phyloP scores from a whole-genome alignment of 1,140 invertebrate species.

The Temnothorax nylanderi region DNA sequence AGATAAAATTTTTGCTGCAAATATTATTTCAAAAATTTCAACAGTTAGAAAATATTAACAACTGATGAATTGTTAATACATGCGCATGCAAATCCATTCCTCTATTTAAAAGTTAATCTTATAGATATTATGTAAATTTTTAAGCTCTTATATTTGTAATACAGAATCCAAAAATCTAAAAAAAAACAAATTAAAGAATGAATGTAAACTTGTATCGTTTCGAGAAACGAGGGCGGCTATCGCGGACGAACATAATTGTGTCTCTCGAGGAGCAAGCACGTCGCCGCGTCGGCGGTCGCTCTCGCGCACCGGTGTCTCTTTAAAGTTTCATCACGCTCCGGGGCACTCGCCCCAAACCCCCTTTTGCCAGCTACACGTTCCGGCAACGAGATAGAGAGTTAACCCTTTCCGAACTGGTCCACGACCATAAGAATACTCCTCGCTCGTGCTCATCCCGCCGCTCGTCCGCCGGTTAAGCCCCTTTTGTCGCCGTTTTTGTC shows the following conservation, averaged over 20 bases:
- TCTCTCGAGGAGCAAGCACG: slow-evolving; percentile 31
- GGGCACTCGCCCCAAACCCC: slow-evolving; percentile 53
- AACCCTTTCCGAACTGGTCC: slow-evolving; percentile 70
- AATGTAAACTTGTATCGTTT: slow-evolving; percentile 1
- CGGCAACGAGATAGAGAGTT: slow-evolving; percentile 51
- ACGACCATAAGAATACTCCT: slow-evolving; percentile 37
- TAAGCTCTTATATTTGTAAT: background rate
- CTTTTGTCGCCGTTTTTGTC: slow-evolving; percentile 76
- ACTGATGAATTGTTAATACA: background rate
- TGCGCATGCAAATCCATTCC: background rate
- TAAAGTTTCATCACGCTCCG: slow-evolving; percentile 76
- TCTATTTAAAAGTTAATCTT: background rate
- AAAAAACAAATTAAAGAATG: background rate
- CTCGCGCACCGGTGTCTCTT: slow-evolving; percentile 66
- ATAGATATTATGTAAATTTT: background rate
- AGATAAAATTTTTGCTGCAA: background rate
- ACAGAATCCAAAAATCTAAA: background rate
- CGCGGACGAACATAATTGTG: slow-evolving; percentile 63
- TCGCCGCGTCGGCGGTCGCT: slow-evolving; percentile 21
- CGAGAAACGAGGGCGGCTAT: slow-evolving; percentile 6
- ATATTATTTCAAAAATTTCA: background rate
- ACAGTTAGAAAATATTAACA: background rate
- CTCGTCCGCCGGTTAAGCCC: slow-evolving; percentile 65
- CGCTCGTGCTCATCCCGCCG: slow-evolving; percentile 62
- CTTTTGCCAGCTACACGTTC: slow-evolving; percentile 36